phyloP scores from a whole-genome alignment of 2,797 vertebrate genomes.

The Capromys pilorides region DNA sequence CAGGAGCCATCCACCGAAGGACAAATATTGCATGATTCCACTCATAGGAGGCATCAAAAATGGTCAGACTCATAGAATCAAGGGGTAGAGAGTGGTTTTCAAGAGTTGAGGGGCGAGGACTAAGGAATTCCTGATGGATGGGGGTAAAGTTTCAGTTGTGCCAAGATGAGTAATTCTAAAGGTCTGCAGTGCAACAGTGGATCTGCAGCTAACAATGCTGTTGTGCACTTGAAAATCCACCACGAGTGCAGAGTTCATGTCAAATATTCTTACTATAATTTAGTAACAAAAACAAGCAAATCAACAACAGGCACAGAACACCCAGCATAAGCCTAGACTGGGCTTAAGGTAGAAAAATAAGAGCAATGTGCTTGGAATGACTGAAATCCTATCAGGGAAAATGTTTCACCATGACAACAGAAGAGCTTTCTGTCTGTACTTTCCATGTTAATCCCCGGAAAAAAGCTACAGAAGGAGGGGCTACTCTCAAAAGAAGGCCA shows the following conservation, averaged over 20 bases:
- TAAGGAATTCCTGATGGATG: not conserved
- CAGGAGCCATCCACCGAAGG: not conserved
- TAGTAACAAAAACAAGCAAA: not conserved
- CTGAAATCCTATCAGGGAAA: constrained; percentile 72
- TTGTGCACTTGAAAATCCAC: not conserved
- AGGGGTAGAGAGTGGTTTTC: not conserved
- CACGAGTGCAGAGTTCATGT: not conserved
- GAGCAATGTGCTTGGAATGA: constrained; percentile 68
- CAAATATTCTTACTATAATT: not conserved
- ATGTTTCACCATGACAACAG: constrained; percentile 70
- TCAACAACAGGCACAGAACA: constrained; percentile 16
- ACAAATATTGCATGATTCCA: not conserved
- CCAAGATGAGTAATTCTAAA: not conserved
- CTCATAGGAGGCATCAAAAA: not conserved
- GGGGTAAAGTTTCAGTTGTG: not conserved
- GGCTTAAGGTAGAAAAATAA: constrained; percentile 72
- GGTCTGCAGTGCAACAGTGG: not conserved
- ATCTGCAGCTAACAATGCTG: not conserved
- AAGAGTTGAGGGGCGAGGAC: no score
- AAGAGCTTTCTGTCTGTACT: constrained; percentile 71
- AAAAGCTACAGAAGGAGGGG: constrained; percentile 2
- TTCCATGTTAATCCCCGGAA: constrained; percentile 33
- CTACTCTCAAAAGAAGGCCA: not conserved
- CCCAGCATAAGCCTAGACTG: constrained; percentile 56
- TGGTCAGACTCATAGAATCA: not conserved